phyloP scores from a whole-genome alignment of 2,888 invertebrate genomes.

The Morinoia aosen region DNA sequence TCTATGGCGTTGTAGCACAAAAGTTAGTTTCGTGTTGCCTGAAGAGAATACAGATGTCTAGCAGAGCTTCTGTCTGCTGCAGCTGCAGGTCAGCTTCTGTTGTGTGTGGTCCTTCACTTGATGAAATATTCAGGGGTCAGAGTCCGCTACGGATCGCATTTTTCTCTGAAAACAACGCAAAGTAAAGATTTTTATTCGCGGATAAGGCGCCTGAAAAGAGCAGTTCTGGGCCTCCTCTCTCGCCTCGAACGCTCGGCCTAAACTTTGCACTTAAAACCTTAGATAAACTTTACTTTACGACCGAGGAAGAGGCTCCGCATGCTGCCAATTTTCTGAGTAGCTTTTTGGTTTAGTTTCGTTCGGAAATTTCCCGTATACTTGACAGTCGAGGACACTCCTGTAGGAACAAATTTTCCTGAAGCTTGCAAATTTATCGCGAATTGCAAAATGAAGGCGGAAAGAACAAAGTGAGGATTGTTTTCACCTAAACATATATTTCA shows the following conservation, averaged over 20 bases:
- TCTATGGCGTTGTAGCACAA: neutral
- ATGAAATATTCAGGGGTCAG: neutral
- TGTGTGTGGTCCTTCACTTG: neutral
- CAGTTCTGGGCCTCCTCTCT: neutral
- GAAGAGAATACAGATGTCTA: neutral
- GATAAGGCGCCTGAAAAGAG: neutral
- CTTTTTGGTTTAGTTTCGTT: neutral
- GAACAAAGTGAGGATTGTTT: neutral
- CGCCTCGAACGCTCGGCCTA: neutral
- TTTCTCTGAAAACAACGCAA: neutral
- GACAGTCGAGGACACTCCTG: neutral
- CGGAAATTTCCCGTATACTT: neutral
- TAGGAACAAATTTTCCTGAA: neutral
- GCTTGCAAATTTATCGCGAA: neutral
- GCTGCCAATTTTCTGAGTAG: conserved; percentile 32
- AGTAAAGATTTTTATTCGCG: conserved; percentile 3
- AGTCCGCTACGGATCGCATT: neutral
- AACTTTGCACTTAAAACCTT: conserved; percentile 12
- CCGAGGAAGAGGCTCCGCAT: neutral
- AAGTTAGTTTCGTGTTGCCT: neutral
- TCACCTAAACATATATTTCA: neutral
- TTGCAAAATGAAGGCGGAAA: neutral
- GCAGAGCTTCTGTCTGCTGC: neutral
- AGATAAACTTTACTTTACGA: conserved; percentile 14
- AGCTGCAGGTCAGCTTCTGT: neutral